A percentile compares a stretch with the other conserved stretches of the same genome.
Conservation (phyloP, 2,797 vertebrate species). For the Catamblyrhynchus diadema region DNA sequence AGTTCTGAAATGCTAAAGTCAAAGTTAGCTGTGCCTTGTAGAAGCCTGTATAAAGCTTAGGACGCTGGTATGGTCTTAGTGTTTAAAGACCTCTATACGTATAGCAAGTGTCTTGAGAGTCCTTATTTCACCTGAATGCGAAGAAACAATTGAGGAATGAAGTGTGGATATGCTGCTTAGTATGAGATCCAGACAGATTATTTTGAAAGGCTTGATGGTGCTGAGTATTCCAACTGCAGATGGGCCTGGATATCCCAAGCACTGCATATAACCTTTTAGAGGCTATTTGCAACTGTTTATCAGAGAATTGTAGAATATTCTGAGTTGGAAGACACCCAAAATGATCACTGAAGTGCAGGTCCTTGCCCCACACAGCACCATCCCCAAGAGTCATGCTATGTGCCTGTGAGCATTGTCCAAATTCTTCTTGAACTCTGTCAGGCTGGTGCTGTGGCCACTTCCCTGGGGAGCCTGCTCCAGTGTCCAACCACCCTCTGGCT, state of each 20-base stretch:
- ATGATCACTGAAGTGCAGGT: background rate
- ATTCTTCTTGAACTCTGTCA: background rate
- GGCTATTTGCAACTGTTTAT: background rate
- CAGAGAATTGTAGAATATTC: background rate
- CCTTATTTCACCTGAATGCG: background rate
- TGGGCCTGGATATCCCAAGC: background rate
- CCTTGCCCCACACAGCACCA: no score
- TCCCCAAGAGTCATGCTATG: background rate
- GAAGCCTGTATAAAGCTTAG: background rate
- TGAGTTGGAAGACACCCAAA: background rate
- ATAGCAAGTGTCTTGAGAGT: background rate
- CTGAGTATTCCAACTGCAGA: background rate
- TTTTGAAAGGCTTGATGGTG: background rate
- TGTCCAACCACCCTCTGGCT: accelerated
- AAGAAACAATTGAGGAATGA: background rate
- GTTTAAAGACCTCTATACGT: background rate
- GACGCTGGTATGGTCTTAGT: accelerated
- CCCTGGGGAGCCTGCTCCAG: background rate
- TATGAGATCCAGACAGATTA: background rate
- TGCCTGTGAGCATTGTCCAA: background rate
- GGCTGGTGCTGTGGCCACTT: background rate
- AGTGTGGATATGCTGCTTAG: background rate
- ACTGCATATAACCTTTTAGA: background rate
- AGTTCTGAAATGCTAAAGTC: background rate
- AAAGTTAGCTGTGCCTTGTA: background rate